Evolutionary conservation across 2,113 vertebrate genomes (phyloP).

Genomic region (Glareola pratincola): DNA sequence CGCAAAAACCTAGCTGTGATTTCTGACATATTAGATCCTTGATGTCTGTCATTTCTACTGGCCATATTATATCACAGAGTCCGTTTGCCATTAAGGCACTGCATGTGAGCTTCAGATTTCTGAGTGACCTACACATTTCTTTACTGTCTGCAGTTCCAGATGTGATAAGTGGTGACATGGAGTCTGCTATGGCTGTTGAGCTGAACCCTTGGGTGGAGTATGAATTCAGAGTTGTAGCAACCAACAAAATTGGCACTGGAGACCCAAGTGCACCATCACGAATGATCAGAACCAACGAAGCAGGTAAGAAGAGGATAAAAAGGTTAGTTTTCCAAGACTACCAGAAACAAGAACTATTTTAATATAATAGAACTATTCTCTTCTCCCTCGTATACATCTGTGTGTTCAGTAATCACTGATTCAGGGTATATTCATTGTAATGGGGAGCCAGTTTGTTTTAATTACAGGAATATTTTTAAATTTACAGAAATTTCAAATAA

Average conservation of each 20-base stretch:
- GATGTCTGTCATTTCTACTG: neutral
- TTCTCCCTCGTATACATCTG: neutral
- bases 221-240: conserved; percentile 95
- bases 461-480: neutral
- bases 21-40: neutral
- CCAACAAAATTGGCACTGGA: conserved; percentile 91
- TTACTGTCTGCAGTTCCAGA: conserved; percentile 83
- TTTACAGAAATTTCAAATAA: neutral
- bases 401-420: neutral
- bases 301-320: conserved; percentile 76
- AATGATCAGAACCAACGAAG: conserved; percentile 90
- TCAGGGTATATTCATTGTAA: neutral
- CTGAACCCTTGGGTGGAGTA: conserved; percentile 98
- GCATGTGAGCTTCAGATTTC: neutral
- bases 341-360: neutral
- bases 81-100: neutral
- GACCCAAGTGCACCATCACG: conserved; percentile 90
- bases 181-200: conserved; percentile 92
- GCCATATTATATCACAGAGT: neutral
- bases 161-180: conserved; percentile 91
- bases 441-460: neutral
- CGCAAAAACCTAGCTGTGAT: neutral
- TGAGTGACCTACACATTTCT: neutral
- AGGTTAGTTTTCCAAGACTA: neutral
- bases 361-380: neutral